Percentiles rank a stretch among this genome's conserved stretches.
These are phyloP conservation scores for Drosophila sordidula DNA, from an alignment of 2,888 invertebrate genomes.

Conservation along the genomic window DNA sequence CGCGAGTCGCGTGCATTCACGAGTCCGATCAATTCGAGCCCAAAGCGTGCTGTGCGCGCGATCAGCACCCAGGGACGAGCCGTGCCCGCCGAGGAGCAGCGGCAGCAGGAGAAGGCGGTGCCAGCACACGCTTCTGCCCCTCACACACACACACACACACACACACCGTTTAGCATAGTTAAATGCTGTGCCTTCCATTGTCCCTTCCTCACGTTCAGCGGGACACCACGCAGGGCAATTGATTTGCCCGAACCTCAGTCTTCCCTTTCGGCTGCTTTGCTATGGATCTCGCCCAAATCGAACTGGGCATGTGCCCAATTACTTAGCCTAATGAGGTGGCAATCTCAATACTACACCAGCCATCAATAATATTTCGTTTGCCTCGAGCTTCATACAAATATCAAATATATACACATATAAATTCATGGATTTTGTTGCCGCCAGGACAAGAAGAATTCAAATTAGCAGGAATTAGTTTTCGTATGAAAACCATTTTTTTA, in stretches of 20 bases:
- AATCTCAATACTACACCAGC: too few relatives aligned
- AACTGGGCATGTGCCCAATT: neutral
- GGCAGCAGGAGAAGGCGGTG: conserved; percentile 1
- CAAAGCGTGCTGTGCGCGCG: conserved; percentile 69
- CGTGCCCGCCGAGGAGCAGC: conserved; percentile 1
- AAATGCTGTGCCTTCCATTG: conserved; percentile 23
- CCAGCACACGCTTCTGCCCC: conserved; percentile 21
- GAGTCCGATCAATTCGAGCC: conserved; percentile 30
- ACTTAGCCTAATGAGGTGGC: too few relatives aligned
- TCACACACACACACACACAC: neutral
- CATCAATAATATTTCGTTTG: too few relatives aligned
- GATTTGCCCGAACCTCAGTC: conserved; percentile 19
- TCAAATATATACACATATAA: too few relatives aligned
- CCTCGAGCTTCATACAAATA: too few relatives aligned
- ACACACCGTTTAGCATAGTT: neutral
- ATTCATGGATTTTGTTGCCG: too few relatives aligned
- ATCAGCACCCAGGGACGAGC: conserved; percentile 23
- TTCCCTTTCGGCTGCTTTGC: too few relatives aligned
- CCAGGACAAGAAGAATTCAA: too few relatives aligned
- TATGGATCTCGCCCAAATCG: neutral
- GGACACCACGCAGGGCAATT: conserved; percentile 33
- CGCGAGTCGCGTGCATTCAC: conserved; percentile 68
- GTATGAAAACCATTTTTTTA: too few relatives aligned
- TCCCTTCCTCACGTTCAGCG: neutral
- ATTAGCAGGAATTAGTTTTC: too few relatives aligned